Evolutionary conservation across 1,140 invertebrate species (phyloP), one percentile per base, ranked within the genome.

Genomic region (Eubasilissa regina): DNA sequence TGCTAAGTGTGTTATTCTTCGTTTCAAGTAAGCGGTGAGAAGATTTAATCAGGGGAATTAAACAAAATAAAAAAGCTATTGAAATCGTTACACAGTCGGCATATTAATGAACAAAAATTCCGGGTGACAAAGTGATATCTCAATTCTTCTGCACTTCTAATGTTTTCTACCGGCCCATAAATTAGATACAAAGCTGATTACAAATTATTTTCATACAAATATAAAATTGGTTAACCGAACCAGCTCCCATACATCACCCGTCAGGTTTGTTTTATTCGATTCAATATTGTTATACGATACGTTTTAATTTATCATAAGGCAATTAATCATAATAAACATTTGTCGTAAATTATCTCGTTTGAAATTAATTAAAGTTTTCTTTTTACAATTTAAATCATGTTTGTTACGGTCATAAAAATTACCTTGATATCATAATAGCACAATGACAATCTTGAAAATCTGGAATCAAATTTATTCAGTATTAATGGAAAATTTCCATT

Each of bases 1-100:
- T 68, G 58, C 68, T 56, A 48, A 12, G 55, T 3, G 15, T 66
- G 19, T 66, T 48, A 68, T 66, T 73, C 17, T 72, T n/a, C 25
- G 6, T 35, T 35, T 35, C 25, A 6, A 35, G 1, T 35, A 35
- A 35, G 25, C 25, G 55, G 11, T 15, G 21, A 58, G 55, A 21
- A 58, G 17, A 58, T 58, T 58, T 58, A 19, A 4, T 15, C 15
- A 58, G 55, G 21, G 55, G 55, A 21, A 21, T 8, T 15, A 17
- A 56, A 58, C 11, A 7, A 58, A 58, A 19, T 17, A 19, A 58
- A 53, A 21, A 35, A 35, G 25, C 25, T 6, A 35, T 35, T 35
- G 25, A 35, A 35, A 35, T 35, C 25, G 25, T 58, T 58, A 58
- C 13, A 6, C 13, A 1, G 7, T 58, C 0, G 15, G 7, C 21